Conservation (phyloP, 2,113 vertebrate species). For the Pteruthius melanotis region DNA sequence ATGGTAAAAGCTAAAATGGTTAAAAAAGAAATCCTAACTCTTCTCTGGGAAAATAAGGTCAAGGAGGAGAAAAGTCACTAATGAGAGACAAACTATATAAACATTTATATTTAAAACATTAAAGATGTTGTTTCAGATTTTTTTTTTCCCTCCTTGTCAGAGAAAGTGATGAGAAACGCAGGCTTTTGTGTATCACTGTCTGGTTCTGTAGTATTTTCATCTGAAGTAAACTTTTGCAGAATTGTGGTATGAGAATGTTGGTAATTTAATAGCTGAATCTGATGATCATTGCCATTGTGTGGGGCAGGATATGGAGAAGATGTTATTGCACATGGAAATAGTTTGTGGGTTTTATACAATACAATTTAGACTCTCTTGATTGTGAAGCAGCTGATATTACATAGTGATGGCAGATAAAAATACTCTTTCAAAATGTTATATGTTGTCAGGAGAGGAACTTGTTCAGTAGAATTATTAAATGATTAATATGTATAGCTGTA, state of each 20-base stretch:
- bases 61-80: background rate
- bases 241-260: background rate
- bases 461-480: background rate
- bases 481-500: background rate
- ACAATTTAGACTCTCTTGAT: background rate
- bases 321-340: background rate
- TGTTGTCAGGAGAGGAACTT: background rate
- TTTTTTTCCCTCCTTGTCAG: background rate
- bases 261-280: background rate
- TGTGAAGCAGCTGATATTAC: background rate
- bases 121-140: background rate
- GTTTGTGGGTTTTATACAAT: background rate
- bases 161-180: background rate
- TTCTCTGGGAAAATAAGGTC: background rate
- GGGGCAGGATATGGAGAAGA: background rate
- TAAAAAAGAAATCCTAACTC: background rate
- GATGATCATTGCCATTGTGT: background rate
- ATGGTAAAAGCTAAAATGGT: background rate
- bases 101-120: background rate
- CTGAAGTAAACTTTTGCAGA: background rate
- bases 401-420: background rate
- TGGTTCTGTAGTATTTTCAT: background rate
- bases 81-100: background rate
- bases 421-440: background rate
- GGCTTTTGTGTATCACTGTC: background rate